Base-by-base conservation (phyloP, 2,113 vertebrate genomes). In the Artemisiospiza belli region DNA sequence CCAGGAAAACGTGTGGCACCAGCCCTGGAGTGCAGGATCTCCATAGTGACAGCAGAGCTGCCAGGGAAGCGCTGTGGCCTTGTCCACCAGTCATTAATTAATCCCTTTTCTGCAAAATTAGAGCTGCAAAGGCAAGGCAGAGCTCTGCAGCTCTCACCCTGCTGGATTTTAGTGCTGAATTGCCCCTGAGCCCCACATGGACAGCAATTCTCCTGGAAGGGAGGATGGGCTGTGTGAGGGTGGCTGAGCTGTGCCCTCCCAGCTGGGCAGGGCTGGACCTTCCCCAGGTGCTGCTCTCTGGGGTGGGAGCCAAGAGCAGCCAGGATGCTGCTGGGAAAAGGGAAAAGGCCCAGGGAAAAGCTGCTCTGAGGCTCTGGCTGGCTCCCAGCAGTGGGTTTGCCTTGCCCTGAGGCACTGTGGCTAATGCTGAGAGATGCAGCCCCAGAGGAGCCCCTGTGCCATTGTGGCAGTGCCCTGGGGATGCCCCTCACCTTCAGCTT, bases 31-130 rank as follows among this genome's bases (percentile, higher is more conserved):
- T 20, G 88, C 54, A 77, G 46, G 6, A 49, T 91, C 88, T 79
- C 91, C 96, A 90, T 37, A 64, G 92, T 33, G 87, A 96, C 2
- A 3, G 64, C 82, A 66, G 55, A 83, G 85, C 86, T 92, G 88
- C 72, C 83, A 33, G 84, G 91, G 66, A 76, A 64, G 73, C 18
- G 1, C 86, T 10, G 33, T 27, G 75, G 70, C 21, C 75, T 78
- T 52, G 88, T 73, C 94, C 94, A 61, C n/a, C 17, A 28, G 12
- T 93, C 82, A 58, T 95, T 92, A 94, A 86, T 97, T 93, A 90
- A 85, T 90, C 83, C 81, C 19, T 88, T 84, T 37, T 54, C 22
- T 19, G 76, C 58, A 64, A 91, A 96, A 77, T 21, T 21, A 8
- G 68, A 83, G 83, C 68, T 37, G 54, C 33, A 33, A 23, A 58